Percentiles rank a stretch among this genome's conserved stretches.
phyloP scores from a whole-genome alignment of 2,113 vertebrate genomes.

The Tychaedon coryphoeus region DNA sequence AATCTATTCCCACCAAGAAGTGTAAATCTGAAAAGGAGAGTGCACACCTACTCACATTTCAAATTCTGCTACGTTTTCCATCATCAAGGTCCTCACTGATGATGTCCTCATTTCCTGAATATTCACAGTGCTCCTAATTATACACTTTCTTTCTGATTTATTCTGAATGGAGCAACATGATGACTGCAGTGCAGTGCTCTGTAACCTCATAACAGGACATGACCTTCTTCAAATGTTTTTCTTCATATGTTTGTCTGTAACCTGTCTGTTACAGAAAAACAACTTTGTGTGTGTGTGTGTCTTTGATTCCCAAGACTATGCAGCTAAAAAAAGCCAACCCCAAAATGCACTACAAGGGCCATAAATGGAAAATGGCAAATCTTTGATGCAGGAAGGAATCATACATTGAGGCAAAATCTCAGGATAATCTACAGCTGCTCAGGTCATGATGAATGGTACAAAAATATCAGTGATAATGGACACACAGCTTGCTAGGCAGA shows the following conservation, averaged over 20 bases:
- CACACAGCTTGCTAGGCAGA: not conserved
- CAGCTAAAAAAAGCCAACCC: not conserved
- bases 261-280: not conserved
- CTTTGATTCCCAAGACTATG: not conserved
- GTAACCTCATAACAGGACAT: not conserved
- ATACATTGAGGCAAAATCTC: not conserved
- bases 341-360: not conserved
- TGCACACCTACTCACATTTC: not conserved
- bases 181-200: not conserved
- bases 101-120: not conserved
- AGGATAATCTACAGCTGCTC: not conserved
- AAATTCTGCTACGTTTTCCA: not conserved
- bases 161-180: not conserved
- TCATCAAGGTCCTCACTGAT: not conserved
- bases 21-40: not conserved
- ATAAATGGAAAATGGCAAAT: not conserved
- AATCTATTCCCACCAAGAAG: not conserved
- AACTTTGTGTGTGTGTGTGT: not conserved
- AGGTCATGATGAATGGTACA: not conserved
- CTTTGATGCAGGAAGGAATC: not conserved
- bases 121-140: not conserved
- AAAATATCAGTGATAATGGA: slow-evolving; percentile 43
- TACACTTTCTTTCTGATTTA: not conserved
- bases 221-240: not conserved
- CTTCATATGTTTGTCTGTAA: not conserved